Base-by-base conservation (phyloP, 2,888 invertebrate genomes). In the Cyrtodaria siliqua region DNA sequence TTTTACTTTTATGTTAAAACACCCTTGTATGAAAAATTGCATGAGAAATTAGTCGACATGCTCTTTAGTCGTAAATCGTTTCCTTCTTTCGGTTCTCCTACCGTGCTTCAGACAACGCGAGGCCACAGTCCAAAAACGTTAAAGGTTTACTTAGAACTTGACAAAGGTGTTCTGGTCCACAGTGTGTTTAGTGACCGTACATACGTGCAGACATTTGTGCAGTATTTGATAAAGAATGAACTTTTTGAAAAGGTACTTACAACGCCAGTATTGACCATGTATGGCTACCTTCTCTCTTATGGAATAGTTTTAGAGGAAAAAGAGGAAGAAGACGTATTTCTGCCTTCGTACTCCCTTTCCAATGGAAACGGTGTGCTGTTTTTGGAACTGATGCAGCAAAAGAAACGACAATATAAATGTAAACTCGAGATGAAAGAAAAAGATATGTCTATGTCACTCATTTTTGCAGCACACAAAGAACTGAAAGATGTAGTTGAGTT, bases 1-100 rank as follows among this genome's bases (percentile, higher is more conserved):
- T 64, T 56, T 14, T 42, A 56, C 18, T 49, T 76, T 55, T 60
- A 38, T 47, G 44, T 72, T 18, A 55, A 72, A 12, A 49, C 56
- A 49, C 42, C 26, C 20, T 38, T 9, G n/a, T 18, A 9, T 44
- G 20, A 44, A 18, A 16, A 44, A 4, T 16, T 44, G 9, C n/a
- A 16, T 18, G 6, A 6, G 16, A 44, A 44, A 44, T 44, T 16
- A 9, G 4, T 44, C 6, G 20, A 44, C 44, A 18, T 44, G n/a
- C 44, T 44, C 6, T 20, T 44, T 16, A 44, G 9, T 9, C 6
- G 44, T 18, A 44, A 9, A 9, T 6, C 8, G 6, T 18, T 6
- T 9, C 16, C 20, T 16, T 12, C 9, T 16, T 12, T 12, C 16
- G 9, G 40, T 16, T 38, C n/a, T n/a, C n/a, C n/a, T n/a, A n/a